These are phyloP conservation scores for Trachelipus rathkii DNA, from an alignment of 1,140 invertebrate genomes.

Conservation along the genomic window DNA sequence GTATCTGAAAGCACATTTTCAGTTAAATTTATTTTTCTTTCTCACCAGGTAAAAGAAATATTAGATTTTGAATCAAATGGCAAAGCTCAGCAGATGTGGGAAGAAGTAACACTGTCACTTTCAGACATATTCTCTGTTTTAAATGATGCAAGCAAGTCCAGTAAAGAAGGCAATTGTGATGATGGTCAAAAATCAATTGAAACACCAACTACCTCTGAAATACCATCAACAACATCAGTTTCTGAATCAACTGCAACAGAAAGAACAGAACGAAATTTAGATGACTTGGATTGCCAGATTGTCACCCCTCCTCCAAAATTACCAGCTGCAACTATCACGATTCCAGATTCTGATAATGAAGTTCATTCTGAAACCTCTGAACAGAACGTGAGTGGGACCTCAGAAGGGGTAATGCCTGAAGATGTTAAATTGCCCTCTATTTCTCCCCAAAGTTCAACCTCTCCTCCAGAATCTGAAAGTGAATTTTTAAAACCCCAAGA, in stretches of 20 bases:
- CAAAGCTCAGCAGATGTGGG: slow-evolving; percentile 26
- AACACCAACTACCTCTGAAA: neutral
- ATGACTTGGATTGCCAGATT: slow-evolving; percentile 42
- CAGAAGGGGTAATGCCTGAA: neutral
- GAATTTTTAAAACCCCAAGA: neutral
- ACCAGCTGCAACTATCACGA: slow-evolving; percentile 43
- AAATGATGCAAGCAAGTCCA: neutral
- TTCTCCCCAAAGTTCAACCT: neutral
- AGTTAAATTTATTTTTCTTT: neutral
- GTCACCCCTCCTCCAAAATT: slow-evolving; percentile 41
- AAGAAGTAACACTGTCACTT: slow-evolving; percentile 32
- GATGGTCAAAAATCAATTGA: neutral
- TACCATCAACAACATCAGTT: neutral
- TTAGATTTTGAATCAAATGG: slow-evolving; percentile 33
- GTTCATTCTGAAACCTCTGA: slow-evolving; percentile 24
- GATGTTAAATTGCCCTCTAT: neutral
- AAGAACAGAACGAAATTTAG: neutral
- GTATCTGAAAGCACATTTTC: no score
- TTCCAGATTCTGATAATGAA: slow-evolving; percentile 42
- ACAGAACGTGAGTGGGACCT: neutral
- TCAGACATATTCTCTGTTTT: slow-evolving; percentile 30
- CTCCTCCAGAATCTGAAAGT: neutral
- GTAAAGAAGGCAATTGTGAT: neutral
- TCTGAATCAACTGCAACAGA: no score
- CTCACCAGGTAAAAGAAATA: slow-evolving; percentile 20